phyloP scores from a whole-genome alignment of 2,888 invertebrate genomes.

The Podabrus alpinus region DNA sequence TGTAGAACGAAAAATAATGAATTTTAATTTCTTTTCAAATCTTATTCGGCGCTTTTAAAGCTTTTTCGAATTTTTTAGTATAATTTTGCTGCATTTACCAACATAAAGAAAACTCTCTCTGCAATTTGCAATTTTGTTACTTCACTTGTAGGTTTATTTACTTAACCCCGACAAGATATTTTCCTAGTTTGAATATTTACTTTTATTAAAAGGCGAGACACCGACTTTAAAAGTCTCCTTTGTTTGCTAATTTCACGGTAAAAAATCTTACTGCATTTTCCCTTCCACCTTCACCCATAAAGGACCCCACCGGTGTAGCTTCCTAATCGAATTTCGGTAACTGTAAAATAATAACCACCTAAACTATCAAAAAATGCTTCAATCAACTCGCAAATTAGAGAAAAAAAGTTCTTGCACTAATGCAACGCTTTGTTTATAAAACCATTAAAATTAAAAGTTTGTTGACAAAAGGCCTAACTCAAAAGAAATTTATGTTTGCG shows the following conservation, averaged over 20 bases:
- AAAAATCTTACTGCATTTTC: constrained; percentile 8
- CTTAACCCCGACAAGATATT: neutral
- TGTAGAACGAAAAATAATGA: constrained; percentile 23
- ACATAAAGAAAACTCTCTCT: constrained; percentile 4
- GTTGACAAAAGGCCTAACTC: neutral
- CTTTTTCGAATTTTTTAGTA: neutral
- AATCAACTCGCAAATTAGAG: neutral
- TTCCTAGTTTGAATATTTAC: neutral
- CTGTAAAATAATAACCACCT: neutral
- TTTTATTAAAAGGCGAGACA: neutral
- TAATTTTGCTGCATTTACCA: constrained; percentile 4
- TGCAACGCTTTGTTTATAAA: neutral
- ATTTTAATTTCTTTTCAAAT: constrained; percentile 19
- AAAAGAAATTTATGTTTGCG: neutral
- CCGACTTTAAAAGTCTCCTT: neutral
- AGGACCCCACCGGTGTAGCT: neutral
- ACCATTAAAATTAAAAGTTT: neutral
- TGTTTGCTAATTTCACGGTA: constrained; percentile 7
- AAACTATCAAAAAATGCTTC: neutral
- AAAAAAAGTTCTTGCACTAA: neutral
- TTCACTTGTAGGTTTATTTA: neutral
- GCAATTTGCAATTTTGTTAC: constrained; percentile 2
- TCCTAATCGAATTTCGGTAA: neutral
- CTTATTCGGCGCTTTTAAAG: neutral
- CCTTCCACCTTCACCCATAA: neutral